Percentiles rank a stretch among this genome's conserved stretches.
phyloP scores from a whole-genome alignment of 2,113 vertebrate genomes.

The Climacteris rufus region DNA sequence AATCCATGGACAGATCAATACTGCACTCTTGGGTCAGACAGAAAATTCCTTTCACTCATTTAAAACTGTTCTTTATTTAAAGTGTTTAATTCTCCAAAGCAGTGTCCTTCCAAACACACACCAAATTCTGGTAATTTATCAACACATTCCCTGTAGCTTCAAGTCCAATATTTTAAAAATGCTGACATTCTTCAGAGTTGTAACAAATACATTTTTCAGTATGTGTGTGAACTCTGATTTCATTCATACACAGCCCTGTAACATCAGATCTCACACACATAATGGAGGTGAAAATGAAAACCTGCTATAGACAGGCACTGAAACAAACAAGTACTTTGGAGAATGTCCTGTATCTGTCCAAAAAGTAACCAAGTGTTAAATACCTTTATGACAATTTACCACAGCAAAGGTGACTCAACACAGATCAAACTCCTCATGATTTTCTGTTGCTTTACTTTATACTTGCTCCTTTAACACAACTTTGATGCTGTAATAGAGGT shows the following conservation, averaged over 20 bases:
- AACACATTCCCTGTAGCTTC: not conserved
- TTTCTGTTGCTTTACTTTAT: not conserved
- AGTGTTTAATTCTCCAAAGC: not conserved
- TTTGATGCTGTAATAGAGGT: not conserved
- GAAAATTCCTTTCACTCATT: not conserved
- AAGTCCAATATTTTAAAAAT: not conserved
- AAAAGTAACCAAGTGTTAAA: not conserved
- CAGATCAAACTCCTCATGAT: not conserved
- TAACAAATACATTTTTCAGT: not conserved
- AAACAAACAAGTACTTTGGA: not conserved
- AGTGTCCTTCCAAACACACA: not conserved
- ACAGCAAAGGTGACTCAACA: not conserved
- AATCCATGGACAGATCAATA: not conserved
- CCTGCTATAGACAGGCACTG: not conserved
- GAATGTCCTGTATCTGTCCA: not conserved
- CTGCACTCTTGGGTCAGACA: not conserved
- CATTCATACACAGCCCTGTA: not conserved
- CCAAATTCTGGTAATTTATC: not conserved
- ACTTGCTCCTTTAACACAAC: not conserved
- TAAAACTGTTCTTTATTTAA: not conserved
- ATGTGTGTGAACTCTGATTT: not conserved
- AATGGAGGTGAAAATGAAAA: not conserved
- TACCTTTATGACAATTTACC: not conserved
- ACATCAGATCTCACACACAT: not conserved
- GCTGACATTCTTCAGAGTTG: not conserved